phyloP scores from a whole-genome alignment of 2,113 vertebrate genomes.

The Parotia lawesii region DNA sequence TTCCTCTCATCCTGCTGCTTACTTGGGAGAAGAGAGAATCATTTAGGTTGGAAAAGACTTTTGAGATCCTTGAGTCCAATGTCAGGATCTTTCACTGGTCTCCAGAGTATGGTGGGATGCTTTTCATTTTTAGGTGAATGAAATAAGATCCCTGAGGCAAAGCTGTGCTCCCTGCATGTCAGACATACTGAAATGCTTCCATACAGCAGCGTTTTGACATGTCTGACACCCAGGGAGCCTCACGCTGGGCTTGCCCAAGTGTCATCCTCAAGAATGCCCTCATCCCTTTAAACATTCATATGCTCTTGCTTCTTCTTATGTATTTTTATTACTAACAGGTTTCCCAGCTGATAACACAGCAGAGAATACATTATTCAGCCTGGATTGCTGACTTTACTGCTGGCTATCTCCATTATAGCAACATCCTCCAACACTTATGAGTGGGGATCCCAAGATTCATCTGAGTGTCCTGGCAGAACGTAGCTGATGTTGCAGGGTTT shows the following conservation, averaged over 20 bases:
- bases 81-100: not conserved
- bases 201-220: not conserved
- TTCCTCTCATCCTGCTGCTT: not conserved
- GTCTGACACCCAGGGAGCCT: not conserved
- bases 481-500: not conserved
- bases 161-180: not conserved
- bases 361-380: constrained; percentile 49
- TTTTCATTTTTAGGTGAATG: not conserved
- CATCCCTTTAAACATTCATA: constrained; percentile 37
- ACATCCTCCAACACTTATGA: not conserved
- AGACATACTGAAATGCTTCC: not conserved
- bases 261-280: not conserved
- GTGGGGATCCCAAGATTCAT: not conserved
- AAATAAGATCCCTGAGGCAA: not conserved
- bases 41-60: not conserved
- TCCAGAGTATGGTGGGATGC: not conserved
- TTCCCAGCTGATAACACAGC: constrained; percentile 42
- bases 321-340: constrained; percentile 44
- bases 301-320: constrained; percentile 34
- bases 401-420: not conserved
- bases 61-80: not conserved
- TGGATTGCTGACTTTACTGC: not conserved
- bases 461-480: rapidly evolving
- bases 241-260: not conserved
- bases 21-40: not conserved